Percentiles rank a stretch among this genome's conserved stretches.
phyloP scores from a whole-genome alignment of 2,113 vertebrate genomes.

The Gymnorhina tibicen region DNA sequence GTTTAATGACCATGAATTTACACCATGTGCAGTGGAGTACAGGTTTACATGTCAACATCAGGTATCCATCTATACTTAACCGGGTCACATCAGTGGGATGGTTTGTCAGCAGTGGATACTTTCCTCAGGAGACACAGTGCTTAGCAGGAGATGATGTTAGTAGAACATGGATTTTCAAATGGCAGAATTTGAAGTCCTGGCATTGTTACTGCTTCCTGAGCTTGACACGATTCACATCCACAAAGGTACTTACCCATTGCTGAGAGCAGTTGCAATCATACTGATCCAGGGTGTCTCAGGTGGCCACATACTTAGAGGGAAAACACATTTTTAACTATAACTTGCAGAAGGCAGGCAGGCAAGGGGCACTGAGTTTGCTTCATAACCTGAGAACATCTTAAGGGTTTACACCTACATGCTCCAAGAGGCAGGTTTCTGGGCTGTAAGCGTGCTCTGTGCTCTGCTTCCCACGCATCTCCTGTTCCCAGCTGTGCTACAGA shows the following conservation, averaged over 20 bases:
- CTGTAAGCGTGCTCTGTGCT: background rate
- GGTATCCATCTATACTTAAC: background rate
- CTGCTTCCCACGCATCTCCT: background rate
- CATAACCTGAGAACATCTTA: background rate
- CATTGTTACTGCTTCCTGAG: background rate
- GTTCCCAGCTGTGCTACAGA: background rate
- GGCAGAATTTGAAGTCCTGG: background rate
- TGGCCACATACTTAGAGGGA: background rate
- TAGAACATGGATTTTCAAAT: background rate
- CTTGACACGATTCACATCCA: background rate
- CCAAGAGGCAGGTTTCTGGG: background rate
- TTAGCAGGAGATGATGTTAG: background rate
- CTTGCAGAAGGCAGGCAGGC: background rate
- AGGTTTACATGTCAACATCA: background rate
- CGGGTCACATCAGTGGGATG: background rate
- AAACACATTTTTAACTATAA: background rate
- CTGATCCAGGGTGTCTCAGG: background rate
- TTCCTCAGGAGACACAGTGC: background rate
- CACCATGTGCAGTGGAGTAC: background rate
- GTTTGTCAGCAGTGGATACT: background rate
- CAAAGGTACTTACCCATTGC: background rate
- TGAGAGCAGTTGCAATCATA: background rate
- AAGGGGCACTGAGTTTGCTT: background rate
- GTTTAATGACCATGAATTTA: background rate
- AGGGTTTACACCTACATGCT: background rate